Evolutionary conservation across 2,113 vertebrate genomes (phyloP), one percentile per base, ranked within the genome.

Genomic region (Tupaia chinensis): DNA sequence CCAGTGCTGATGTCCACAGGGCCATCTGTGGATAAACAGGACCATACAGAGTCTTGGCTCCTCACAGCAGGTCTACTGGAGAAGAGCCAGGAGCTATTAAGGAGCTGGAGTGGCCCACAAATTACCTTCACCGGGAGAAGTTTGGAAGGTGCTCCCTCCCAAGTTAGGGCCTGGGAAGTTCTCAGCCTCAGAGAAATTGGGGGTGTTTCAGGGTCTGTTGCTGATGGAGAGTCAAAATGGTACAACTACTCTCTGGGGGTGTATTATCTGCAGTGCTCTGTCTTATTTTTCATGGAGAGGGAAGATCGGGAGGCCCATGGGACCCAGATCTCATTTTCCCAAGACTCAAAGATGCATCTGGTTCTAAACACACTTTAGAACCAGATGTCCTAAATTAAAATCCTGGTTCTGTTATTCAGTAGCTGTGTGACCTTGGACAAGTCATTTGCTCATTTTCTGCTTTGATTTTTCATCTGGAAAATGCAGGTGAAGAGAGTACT

Each of bases 31-130:
- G n/a, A 7, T 34, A 77, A 23, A 23, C 1, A 16, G 89, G 25
- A 77, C 9, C 4, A 3, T 9, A 8, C 1, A 14, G 4, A 15
- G 10, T 9, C 54, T 6, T 23, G 61, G 25, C 44, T 79, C 65
- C 58, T 68, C 44, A 7, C 0, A 29, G 15, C 1, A 25, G 15
- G 29, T 9, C 61, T 1, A 1, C 9, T 63, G 11, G 56, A 32
- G 54, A n/a, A 7, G 0, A 23, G 23, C 63, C 6, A 63, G 54
- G 32, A 87, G 65, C 77, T 77, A 1, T 25, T 16, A 44, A 27
- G 54, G 63, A 9, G 32, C 2, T 13, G 2, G 34, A 22, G 4
- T 19, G 16, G 23, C 4, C 53, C 11, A 15, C 23, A 61, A 63
- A 9, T 2, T 4, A 10, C 74, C 56, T 79, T 53, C 25, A 23